A percentile compares a stretch with the other conserved stretches of the same genome.
These are phyloP conservation scores for Isotomurus palustris DNA, from an alignment of 2,888 invertebrate species.

Conservation along the genomic window DNA sequence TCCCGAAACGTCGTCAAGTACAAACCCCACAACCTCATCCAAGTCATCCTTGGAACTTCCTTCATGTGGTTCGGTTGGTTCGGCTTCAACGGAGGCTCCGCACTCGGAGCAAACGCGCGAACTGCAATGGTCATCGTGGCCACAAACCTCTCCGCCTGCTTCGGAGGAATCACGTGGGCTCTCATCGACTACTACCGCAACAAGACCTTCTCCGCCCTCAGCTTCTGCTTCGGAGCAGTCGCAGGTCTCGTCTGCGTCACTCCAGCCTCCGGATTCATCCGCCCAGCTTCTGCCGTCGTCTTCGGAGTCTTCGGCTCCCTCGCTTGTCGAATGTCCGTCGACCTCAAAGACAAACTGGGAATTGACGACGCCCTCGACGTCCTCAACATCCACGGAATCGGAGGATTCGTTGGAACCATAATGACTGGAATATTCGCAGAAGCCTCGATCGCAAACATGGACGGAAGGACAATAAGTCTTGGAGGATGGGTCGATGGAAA, in stretches of 20 bases:
- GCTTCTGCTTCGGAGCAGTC: slow-evolving; percentile 39
- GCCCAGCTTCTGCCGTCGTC: slow-evolving; percentile 22
- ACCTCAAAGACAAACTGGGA: slow-evolving; percentile 27
- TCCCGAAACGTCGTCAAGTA: slow-evolving; percentile 16
- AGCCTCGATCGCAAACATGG: slow-evolving; percentile 20
- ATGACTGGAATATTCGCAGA: slow-evolving; percentile 40
- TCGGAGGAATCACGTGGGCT: slow-evolving; percentile 39
- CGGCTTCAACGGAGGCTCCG: slow-evolving; percentile 34
- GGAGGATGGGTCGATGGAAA: slow-evolving; percentile 27
- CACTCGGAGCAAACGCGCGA: slow-evolving; percentile 29
- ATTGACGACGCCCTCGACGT: slow-evolving; percentile 40
- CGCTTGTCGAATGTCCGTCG: slow-evolving; percentile 27
- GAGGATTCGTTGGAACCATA: slow-evolving; percentile 37
- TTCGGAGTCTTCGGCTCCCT: slow-evolving; percentile 35
- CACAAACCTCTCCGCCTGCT: slow-evolving; percentile 34
- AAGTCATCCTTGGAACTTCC: slow-evolving; percentile 35
- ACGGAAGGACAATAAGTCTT: slow-evolving; percentile 13
- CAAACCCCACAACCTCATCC: slow-evolving; percentile 36
- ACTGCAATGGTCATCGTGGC: slow-evolving; percentile 28
- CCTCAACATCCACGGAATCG: slow-evolving; percentile 34
- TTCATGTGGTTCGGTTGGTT: slow-evolving; percentile 43
- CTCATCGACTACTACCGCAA: slow-evolving; percentile 28
- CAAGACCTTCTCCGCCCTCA: slow-evolving; percentile 31
- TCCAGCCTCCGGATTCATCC: slow-evolving; percentile 21
- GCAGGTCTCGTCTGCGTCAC: slow-evolving; percentile 23